phyloP scores from a whole-genome alignment of 2,888 invertebrate species.

The Pseudeuparius sepicola region DNA sequence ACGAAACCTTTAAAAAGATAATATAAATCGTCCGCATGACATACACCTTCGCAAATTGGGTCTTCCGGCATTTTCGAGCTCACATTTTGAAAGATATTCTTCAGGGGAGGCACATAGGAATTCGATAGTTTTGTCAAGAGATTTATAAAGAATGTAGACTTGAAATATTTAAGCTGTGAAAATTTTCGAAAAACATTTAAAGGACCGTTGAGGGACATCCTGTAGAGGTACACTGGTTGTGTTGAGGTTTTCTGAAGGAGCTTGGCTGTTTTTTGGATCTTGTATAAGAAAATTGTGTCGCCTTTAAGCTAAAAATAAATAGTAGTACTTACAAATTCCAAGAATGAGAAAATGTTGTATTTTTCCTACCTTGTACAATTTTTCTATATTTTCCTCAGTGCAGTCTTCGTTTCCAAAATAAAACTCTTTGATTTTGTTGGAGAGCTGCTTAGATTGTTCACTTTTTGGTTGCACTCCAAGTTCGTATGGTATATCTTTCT shows the following conservation, averaged over 20 bases:
- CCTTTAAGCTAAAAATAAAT: conserved; percentile 31
- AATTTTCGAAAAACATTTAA: conserved; percentile 30
- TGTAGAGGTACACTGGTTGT: conserved; percentile 30
- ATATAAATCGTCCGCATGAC: conserved; percentile 33
- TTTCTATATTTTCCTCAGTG: conserved; percentile 34
- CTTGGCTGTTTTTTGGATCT: conserved; percentile 26
- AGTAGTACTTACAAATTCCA: background rate
- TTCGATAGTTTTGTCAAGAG: conserved; percentile 24
- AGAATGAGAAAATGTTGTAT: too few relatives aligned
- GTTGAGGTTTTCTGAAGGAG: conserved; percentile 22
- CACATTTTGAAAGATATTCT: conserved; percentile 20
- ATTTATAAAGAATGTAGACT: conserved; percentile 24
- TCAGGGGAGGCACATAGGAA: conserved; percentile 19
- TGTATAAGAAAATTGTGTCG: conserved; percentile 31
- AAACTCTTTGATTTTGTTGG: conserved; percentile 35
- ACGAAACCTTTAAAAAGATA: conserved; percentile 30
- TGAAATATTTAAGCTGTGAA: conserved; percentile 25
- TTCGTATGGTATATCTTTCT: conserved; percentile 27
- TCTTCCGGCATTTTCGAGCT: conserved; percentile 21
- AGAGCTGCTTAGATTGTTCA: conserved; percentile 30
- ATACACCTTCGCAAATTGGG: conserved; percentile 26
- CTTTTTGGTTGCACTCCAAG: conserved; percentile 26
- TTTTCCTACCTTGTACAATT: conserved; percentile 31
- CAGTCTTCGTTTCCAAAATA: conserved; percentile 40
- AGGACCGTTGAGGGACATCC: conserved; percentile 28